Base-by-base conservation (phyloP, 2,113 vertebrate genomes). In the Zonotrichia leucophrys region DNA sequence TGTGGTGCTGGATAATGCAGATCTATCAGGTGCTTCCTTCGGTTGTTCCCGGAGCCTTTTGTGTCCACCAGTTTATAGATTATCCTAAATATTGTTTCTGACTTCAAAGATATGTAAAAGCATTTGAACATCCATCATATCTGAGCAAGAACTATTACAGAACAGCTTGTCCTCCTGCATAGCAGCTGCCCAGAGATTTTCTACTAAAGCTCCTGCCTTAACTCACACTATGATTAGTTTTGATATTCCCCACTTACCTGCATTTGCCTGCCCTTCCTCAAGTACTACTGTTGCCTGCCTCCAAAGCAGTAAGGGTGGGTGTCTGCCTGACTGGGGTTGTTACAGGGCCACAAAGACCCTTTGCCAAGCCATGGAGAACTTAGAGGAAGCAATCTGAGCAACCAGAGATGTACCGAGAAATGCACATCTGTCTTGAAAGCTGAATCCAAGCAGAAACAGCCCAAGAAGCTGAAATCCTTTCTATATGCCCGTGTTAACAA, bases 31-130 rank as follows among this genome's bases (percentile, higher is more conserved):
- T 64, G 20, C 66, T 92, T 83, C 87, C 55, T 70, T 83, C 12
- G 5, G 31, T 30, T 79, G 78, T 28, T 92, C 66, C 24, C 7
- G 7, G 49, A 84, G 44, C 44, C 39, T 84, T 84, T 75, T 52
- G 39, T 68, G 74, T 56, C 58, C 16, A 12, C 12, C 46, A 56
- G 62, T 83, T 93, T 92, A 89, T 12, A 59, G 74, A 93, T 83
- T 64, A 64, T 56, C 82, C 69, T 73, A 82, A 91, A 91, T 85
- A 93, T 76, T 79, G 53, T 60, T 94, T 85, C 82, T 91, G 92
- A 90, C 82, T 87, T 91, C 59, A 83, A 76, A 87, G 44, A 24
- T 60, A 35, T 72, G 85, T 53, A 79, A 88, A 88, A 60, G 20
- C 41, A 42, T 79, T 91, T 72, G 84, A 87, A 85, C 77, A 85